Conservation (phyloP, 2,797 vertebrate genomes). For the Schizopygopsis malacanthus region DNA sequence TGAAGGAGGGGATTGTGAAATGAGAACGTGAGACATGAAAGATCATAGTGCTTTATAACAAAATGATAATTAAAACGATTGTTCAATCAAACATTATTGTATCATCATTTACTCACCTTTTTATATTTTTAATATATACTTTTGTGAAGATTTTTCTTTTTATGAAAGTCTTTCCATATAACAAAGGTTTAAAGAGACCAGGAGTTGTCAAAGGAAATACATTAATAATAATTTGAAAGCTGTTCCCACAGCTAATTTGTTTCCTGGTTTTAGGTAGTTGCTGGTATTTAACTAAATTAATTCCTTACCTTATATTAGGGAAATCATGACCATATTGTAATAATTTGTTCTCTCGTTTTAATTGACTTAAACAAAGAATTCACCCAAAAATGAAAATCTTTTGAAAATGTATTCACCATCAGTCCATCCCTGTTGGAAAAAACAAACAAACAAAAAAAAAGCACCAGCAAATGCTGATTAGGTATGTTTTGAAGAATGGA, state of each 20-base stretch:
- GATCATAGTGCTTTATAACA: neutral
- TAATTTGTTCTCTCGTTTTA: neutral
- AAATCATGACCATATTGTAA: neutral
- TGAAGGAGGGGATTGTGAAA: neutral
- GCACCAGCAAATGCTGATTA: no score
- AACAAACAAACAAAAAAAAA: no score
- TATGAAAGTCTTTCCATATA: neutral
- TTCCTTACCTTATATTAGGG: neutral
- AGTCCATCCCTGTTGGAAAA: neutral
- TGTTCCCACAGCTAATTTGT: neutral
- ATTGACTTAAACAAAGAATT: neutral
- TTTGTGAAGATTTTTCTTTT: no score
- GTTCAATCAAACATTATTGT: no score
- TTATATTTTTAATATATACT: no score
- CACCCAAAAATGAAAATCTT: neutral
- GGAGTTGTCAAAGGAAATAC: neutral
- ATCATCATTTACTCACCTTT: no score
- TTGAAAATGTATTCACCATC: neutral
- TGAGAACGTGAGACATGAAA: slow-evolving; percentile 1
- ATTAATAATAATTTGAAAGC: neutral
- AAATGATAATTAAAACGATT: no score
- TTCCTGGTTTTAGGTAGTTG: neutral
- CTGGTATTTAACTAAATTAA: neutral
- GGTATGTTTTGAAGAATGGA: neutral
- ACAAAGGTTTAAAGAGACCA: neutral